Evolutionary conservation across 2,888 invertebrate species (phyloP), one percentile per base, ranked within the genome.

Genomic region (Spilosoma lubricipeda): DNA sequence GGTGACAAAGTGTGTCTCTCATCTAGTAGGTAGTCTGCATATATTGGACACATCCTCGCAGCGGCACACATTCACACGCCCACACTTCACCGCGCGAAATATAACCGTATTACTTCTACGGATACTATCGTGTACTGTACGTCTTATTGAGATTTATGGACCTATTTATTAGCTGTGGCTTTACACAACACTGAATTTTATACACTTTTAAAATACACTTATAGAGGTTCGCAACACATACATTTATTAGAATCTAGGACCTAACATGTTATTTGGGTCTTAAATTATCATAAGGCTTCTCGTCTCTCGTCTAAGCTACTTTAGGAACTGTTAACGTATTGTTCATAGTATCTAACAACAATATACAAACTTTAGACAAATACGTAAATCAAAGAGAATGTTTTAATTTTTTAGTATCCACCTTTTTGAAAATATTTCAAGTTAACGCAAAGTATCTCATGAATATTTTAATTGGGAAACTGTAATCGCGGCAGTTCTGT

Each of bases 51-150:
- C 88, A 88, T 89, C 89, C 89, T 89, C 77, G 77, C 72, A 74
- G 67, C 82, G 82, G 75, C 80, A 82, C 79, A 83, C 81, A 84
- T 86, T 88, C 89, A 85, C 89, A 90, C 92, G 90, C 92, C 92
- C 87, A 92, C 92, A 83, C 87, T 77, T 75, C 85, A 89, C 87
- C 87, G 42, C 48, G 81, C 83, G 82, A 85, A 86, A 84, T 82
- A 79, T 83, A 75, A 79, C 79, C 64, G 68, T 64, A 65, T 71
- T 72, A 73, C 72, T 39, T 20, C 72, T 68, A 72, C 76, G 71
- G 77, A 80, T 86, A 87, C 85, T 86, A 85, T 86, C 74, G 82
- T 83, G 80, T 85, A 82, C 79, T 83, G 84, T 82, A 30, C 71
- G 77, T 73, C 70, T 76, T 74, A 82, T 82, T 82, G 80, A 82